A percentile compares a stretch with the other conserved stretches of the same genome.
phyloP scores from a whole-genome alignment of 92 coral and sea anemone species.

The Umimayanthus kanabou region DNA sequence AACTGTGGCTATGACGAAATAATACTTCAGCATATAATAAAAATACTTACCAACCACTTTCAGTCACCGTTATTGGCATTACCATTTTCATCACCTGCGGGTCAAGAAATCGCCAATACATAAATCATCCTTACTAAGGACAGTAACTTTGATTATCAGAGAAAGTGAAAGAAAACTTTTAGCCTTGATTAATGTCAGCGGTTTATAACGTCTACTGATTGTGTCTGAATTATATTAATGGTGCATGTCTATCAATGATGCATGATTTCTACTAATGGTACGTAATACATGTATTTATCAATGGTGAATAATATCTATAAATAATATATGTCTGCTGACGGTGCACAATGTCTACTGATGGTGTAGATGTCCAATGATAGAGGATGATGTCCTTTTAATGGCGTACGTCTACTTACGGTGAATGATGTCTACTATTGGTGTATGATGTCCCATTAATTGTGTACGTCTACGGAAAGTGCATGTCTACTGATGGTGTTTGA shows the following conservation, averaged over 20 bases:
- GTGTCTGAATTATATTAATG: background rate
- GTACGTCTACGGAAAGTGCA: too few species aligned
- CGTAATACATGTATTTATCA: too few species aligned
- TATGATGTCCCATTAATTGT: too few species aligned
- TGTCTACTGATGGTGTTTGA: too few species aligned
- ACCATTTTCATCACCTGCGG: constrained; percentile 98
- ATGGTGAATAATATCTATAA: background rate
- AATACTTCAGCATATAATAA: too few species aligned
- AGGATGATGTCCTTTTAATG: too few species aligned
- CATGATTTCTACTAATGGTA: background rate
- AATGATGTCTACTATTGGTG: too few species aligned
- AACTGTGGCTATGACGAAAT: background rate
- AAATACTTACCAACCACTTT: constrained; percentile 90
- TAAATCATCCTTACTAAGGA: background rate
- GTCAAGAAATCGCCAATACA: background rate
- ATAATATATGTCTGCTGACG: background rate
- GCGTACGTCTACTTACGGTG: too few species aligned
- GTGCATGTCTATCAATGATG: background rate
- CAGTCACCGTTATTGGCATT: constrained; percentile 92
- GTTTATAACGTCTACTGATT: too few species aligned
- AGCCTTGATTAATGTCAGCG: background rate
- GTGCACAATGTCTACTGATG: background rate
- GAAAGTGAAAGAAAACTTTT: background rate
- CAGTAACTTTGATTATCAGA: background rate
- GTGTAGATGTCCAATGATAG: too few species aligned